These are phyloP conservation scores for Tuberolachnus salignus DNA, from an alignment of 2,888 invertebrate species.

Conservation along the genomic window DNA sequence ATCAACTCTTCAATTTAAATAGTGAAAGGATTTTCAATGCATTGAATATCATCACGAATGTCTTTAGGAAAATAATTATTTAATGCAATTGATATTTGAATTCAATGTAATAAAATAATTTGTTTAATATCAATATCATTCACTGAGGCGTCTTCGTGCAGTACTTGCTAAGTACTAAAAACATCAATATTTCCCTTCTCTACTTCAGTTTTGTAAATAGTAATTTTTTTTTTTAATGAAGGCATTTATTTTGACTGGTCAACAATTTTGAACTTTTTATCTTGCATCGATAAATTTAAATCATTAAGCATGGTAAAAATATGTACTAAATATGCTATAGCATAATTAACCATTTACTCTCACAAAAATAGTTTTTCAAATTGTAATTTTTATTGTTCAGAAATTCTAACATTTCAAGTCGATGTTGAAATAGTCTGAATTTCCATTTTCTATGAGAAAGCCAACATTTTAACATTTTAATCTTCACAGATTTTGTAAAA, in stretches of 20 bases:
- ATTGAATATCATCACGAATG: slow-evolving; percentile 9
- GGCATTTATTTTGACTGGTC: background rate
- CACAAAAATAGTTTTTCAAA: slow-evolving; percentile 10
- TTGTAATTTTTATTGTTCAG: background rate
- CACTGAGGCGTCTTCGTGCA: background rate
- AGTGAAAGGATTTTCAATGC: slow-evolving; percentile 1
- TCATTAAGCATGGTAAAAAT: background rate
- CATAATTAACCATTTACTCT: background rate
- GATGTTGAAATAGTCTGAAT: background rate
- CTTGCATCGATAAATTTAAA: too few species aligned
- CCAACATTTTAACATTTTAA: background rate
- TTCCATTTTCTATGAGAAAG: background rate
- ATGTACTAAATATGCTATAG: background rate
- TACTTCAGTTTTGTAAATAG: background rate
- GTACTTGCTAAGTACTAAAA: background rate
- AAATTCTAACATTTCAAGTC: background rate
- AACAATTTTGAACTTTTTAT: slow-evolving; percentile 5
- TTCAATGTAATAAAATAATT: too few species aligned
- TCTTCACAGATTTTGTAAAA: background rate
- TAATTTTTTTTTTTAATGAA: background rate
- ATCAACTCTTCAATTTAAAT: slow-evolving; percentile 1
- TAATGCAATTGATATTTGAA: too few species aligned
- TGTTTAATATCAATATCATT: too few species aligned
- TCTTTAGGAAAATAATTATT: too few species aligned
- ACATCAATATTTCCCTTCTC: slow-evolving; percentile 6